A percentile compares a stretch with the other conserved stretches of the same genome.
Conservation (phyloP, 1,140 invertebrate genomes). For the Solen grandis region DNA sequence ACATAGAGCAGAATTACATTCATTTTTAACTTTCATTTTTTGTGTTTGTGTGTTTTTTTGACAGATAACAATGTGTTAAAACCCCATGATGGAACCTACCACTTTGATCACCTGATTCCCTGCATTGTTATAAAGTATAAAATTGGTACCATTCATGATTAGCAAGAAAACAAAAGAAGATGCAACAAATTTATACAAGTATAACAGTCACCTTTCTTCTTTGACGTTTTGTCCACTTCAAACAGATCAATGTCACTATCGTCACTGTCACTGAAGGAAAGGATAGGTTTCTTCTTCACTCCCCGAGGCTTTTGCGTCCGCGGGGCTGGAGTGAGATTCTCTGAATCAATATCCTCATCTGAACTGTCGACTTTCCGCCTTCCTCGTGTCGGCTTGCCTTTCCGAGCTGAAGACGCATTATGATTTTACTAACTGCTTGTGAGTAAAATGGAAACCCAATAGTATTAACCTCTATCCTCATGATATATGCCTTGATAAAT, state of each 20-base stretch:
- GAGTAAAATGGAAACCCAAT: not conserved
- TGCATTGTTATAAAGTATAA: too few species aligned
- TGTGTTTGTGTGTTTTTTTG: not conserved
- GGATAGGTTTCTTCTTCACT: conserved; percentile 62
- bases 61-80: too few species aligned
- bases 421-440: not conserved
- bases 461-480: not conserved
- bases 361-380: conserved; percentile 58
- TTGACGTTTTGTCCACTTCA: conserved; percentile 64
- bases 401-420: conserved; percentile 51
- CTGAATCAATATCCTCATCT: conserved; percentile 59
- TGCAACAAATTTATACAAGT: too few species aligned
- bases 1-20: too few species aligned
- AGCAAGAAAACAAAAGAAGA: too few species aligned
- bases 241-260: conserved; percentile 73
- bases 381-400: conserved; percentile 35
- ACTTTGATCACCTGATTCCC: too few species aligned
- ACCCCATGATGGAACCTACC: too few species aligned
- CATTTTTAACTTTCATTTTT: not conserved
- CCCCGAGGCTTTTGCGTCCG: conserved; percentile 42
- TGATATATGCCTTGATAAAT: not conserved
- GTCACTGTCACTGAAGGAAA: conserved; percentile 71
- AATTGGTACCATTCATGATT: too few species aligned
- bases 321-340: conserved; percentile 52
- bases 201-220: conserved; percentile 55